Percentiles rank a stretch among this genome's conserved stretches.
Conservation (phyloP, 2,113 vertebrate species). For the Notothenia coriiceps region DNA sequence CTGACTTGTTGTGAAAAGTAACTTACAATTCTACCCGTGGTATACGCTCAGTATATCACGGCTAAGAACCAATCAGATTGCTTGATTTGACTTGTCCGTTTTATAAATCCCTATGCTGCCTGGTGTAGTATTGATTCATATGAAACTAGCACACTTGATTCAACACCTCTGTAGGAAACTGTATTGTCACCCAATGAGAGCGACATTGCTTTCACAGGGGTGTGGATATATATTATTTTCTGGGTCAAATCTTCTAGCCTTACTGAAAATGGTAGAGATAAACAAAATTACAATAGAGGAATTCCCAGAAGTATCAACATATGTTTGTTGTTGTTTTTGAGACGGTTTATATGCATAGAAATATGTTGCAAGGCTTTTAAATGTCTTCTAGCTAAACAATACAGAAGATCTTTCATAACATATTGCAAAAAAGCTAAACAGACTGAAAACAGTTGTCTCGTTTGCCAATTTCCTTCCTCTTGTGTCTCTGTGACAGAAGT, state of each 20-base stretch:
- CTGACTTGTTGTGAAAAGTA: too few species aligned
- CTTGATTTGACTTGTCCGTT: too few species aligned
- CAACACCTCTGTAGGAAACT: constrained; percentile 33
- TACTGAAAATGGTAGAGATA: constrained; percentile 20
- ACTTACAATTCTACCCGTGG: too few species aligned
- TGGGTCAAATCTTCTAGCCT: constrained; percentile 48
- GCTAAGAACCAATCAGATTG: too few species aligned
- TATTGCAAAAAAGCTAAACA: not conserved
- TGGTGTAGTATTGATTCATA: constrained; percentile 6
- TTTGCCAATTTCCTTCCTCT: constrained; percentile 46
- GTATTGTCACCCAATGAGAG: constrained; percentile 44
- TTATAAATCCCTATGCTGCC: not conserved
- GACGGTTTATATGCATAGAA: constrained; percentile 1
- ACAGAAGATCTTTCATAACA: constrained; percentile 7
- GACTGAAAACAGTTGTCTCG: constrained; percentile 15
- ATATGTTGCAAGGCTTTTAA: constrained; percentile 8
- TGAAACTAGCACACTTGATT: constrained; percentile 22
- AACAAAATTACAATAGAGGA: constrained; percentile 11
- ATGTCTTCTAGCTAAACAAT: constrained; percentile 13
- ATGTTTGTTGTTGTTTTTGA: not conserved
- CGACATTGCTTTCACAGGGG: constrained; percentile 14
- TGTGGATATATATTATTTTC: constrained; percentile 50
- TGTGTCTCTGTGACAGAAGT: constrained; percentile 45
- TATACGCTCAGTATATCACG: too few species aligned
- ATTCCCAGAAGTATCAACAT: constrained; percentile 18